Base-by-base conservation (phyloP, 2,888 invertebrate species). In the Criorhina ranunculi region DNA sequence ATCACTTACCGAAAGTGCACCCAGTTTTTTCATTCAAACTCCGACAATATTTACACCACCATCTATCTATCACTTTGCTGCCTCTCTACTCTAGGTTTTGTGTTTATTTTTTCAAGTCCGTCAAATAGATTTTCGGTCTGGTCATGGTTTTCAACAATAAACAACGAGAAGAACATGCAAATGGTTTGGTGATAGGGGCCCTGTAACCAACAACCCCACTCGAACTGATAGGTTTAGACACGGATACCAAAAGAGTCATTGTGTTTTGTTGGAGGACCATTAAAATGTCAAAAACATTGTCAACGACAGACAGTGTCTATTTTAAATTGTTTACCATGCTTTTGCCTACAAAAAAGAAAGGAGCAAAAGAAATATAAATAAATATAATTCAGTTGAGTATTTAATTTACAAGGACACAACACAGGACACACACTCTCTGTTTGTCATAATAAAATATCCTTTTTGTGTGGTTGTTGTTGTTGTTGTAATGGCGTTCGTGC, bases 271-370 rank as follows among this genome's bases (percentile, higher is more conserved):
- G 46, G 19, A 46, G 19, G 4, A 46, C 15, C 29, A 60, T 42
- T 46, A 29, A 35, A 49, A 49, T 35, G n/a, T 49, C 59, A 59
- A 57, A 59, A 59, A 40, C 57, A 59, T 11, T 60, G 29, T 31
- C 42, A 31, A 4, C 42, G 17, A 9, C 31, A 62, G 53, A 15
- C 35, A 24, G 19, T 35, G n/a, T 35, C 12, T 35, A 49, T 49
- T 49, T 64, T 64, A 12, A 49, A 46, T n/a, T 55, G 29, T 42
- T 67, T 67, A 9, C 44, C 17, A 17, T 40, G 0, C 37, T 8
- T 24, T 29, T 31, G 17, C 9, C 15, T 17, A 19, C 24, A 31
- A 29, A 17, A 42, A 19, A 44, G 8, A 9, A 12, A 11, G 29
- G n/a, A 8, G 11, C 12, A 15, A 29, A 53, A 33, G n/a, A n/a